Base-by-base conservation (phyloP, 30 jellyfish, hydroid and myxozoan species). In the Hydractinia echinata region DNA sequence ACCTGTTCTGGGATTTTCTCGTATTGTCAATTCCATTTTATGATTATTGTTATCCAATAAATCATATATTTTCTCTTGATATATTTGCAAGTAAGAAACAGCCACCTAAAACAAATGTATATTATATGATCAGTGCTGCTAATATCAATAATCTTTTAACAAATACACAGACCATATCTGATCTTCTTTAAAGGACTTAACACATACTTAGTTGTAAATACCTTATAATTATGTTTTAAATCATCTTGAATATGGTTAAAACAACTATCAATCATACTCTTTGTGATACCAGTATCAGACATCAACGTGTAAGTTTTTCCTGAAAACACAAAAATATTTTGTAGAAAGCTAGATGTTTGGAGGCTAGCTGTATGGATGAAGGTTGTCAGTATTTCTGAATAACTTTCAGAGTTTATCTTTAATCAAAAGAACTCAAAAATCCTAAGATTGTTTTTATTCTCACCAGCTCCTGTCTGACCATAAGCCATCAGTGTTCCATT, bases 401-500 rank as follows among this genome's bases (percentile, higher is more conserved):
- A 30, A 30, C 44, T 30, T 30, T 30, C 44, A 30, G 44, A 30
- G 44, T 30, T 30, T 30, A 30, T 30, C 2, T 30, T 30, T 30
- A 30, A 30, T 30, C 44, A 0, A 30, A 30, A 30, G 44, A 30
- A 30, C 44, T 30, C 44, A 30, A 0, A 30, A 30, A 30, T 30
- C 44, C n/a, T 60, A 60, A 14, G 18, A 60, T 60, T 60, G n/a
- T 66, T 13, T 66, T 6, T 8, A 6, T 66, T 8, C 51, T 39
- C 54, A 86, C 98, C 98, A 77, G 98, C 83, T 15, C 98, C 98
- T 53, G 98, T 91, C 76, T 91, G 99, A 5, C 99, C 98, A 76
- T 92, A 87, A 16, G 98, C 98, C 95, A 92, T 92, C 49, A 87
- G 60, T 2, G 96, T 87, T 48, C 96, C 96, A 84, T 87, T 87